phyloP scores from a whole-genome alignment of 1,140 invertebrate species.

The Megathymus violae region DNA sequence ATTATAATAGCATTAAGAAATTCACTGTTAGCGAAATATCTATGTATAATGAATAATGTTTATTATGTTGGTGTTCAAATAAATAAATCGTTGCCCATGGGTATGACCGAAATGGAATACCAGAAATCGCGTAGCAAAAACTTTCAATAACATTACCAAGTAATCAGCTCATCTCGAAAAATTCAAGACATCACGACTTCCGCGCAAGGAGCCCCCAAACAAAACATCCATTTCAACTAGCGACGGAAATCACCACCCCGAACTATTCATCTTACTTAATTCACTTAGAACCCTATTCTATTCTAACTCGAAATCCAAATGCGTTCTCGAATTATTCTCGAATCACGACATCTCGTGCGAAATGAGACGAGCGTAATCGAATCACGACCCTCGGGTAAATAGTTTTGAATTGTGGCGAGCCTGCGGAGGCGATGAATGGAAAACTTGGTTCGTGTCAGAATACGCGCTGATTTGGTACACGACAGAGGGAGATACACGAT shows the following conservation, averaged over 20 bases:
- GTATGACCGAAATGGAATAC: too few species aligned
- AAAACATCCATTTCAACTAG: conserved; percentile 35
- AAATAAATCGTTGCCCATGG: too few species aligned
- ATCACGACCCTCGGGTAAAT: conserved; percentile 64
- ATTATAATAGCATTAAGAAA: too few species aligned
- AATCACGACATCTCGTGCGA: conserved; percentile 55
- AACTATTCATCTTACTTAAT: conserved; percentile 71
- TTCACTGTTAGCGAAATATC: too few species aligned
- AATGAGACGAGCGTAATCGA: conserved; percentile 69
- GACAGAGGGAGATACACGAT: neutral
- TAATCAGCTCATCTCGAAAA: neutral
- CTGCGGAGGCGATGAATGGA: conserved; percentile 34
- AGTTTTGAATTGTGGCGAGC: conserved; percentile 58
- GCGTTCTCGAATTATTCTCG: conserved; percentile 60
- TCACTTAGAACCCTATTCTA: conserved; percentile 61
- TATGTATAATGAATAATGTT: too few species aligned
- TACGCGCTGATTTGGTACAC: conserved; percentile 30
- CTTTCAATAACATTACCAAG: too few species aligned
- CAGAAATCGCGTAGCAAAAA: too few species aligned
- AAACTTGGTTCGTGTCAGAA: conserved; percentile 41
- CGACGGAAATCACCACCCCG: conserved; percentile 41
- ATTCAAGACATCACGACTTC: neutral
- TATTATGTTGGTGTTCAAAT: too few species aligned
- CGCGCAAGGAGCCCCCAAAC: conserved; percentile 22
- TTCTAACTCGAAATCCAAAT: conserved; percentile 48